Evolutionary conservation across 2,888 invertebrate genomes (phyloP).

Genomic region (Charanyca ferruginea): DNA sequence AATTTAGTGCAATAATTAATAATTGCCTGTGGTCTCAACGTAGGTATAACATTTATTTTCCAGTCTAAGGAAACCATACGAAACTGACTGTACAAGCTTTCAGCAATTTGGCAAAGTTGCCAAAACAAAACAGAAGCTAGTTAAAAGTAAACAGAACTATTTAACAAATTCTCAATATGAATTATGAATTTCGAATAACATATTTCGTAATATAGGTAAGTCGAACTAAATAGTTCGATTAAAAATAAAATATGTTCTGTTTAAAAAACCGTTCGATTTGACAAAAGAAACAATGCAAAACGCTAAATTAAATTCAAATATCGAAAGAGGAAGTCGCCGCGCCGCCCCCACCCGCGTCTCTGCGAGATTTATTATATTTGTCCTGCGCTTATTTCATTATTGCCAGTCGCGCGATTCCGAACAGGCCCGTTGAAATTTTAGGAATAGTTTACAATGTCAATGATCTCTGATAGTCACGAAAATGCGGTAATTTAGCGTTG

Average conservation of each 20-base stretch:
- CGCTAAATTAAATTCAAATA: conserved; percentile 91
- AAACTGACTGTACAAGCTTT: conserved; percentile 2
- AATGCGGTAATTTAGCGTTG: conserved; percentile 39
- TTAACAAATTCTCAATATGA: conserved; percentile 3
- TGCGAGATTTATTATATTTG: conserved; percentile 91
- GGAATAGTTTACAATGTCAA: conserved; percentile 74
- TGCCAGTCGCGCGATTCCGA: conserved; percentile 82
- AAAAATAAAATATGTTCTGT: conserved; percentile 27
- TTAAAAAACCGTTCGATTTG: conserved; percentile 75
- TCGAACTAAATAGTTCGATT: too few species aligned
- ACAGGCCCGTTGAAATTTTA: conserved; percentile 77
- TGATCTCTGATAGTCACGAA: conserved; percentile 63
- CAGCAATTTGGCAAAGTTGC: conserved; percentile 1
- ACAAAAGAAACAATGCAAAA: conserved; percentile 84
- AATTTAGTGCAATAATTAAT: conserved; percentile 27
- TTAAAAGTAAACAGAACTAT: too few species aligned
- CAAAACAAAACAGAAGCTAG: conserved; percentile 14
- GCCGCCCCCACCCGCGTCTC: conserved; percentile 87
- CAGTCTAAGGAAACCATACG: not conserved
- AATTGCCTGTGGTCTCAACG: conserved; percentile 3
- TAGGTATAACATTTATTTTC: not conserved
- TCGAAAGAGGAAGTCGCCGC: conserved; percentile 89
- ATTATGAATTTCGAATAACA: conserved; percentile 41
- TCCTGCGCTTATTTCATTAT: conserved; percentile 91
- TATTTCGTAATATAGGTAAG: too few species aligned